Percentiles rank a stretch among this genome's conserved stretches.
phyloP scores from a whole-genome alignment of 2,797 vertebrate species.

The Morelia viridis region DNA sequence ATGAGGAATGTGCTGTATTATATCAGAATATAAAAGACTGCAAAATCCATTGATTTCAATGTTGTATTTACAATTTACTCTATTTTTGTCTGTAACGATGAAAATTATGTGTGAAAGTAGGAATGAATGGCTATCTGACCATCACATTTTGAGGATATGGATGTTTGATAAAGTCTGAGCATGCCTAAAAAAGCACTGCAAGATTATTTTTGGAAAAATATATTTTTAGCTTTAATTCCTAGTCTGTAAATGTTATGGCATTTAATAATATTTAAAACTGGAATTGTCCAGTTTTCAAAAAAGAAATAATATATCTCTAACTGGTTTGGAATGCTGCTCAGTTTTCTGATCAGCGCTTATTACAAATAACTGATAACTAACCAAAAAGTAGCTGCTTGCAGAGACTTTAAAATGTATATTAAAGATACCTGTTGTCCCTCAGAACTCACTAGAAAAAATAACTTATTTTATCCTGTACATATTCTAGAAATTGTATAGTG shows the following conservation, averaged over 20 bases:
- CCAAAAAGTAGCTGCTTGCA: constrained; percentile 99
- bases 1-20: constrained; percentile 59
- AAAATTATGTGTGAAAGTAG: constrained; percentile 64
- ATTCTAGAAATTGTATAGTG: constrained; percentile 98
- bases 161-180: constrained; percentile 82
- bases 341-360: constrained; percentile 89
- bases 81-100: constrained; percentile 64
- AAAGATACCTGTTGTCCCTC: constrained; percentile 85
- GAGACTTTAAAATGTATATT: constrained; percentile 89
- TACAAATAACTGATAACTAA: constrained; percentile 90
- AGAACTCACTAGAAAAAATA: constrained; percentile 90
- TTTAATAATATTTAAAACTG: constrained; percentile 94
- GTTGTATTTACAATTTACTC: constrained; percentile 61
- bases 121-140: constrained; percentile 69
- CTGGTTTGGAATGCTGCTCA: constrained; percentile 87
- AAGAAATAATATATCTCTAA: constrained; percentile 96
- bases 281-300: constrained; percentile 85
- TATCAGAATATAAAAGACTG: constrained; percentile 54
- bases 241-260: constrained; percentile 98
- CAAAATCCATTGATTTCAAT: constrained; percentile 67
- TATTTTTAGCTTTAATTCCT: constrained; percentile 99
- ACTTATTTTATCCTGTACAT: constrained; percentile 99
- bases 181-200: constrained; percentile 95
- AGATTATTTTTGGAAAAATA: constrained; percentile 98
- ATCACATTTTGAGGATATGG: constrained; percentile 76